These are phyloP conservation scores for Pogonomyrmex barbatus DNA, from an alignment of 1,140 invertebrate species.

Conservation along the genomic window DNA sequence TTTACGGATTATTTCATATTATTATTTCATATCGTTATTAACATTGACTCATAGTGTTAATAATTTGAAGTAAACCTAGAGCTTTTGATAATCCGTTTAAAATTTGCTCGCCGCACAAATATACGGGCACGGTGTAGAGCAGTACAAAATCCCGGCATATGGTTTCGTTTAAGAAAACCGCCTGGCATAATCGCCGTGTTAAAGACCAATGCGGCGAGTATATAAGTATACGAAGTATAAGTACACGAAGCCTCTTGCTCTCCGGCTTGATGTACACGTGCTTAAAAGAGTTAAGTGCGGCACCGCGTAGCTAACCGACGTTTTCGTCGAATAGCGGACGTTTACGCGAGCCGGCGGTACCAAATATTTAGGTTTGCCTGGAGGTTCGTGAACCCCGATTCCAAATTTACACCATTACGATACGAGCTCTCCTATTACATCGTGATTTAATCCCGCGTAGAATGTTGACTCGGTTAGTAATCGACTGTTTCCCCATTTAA, in stretches of 20 bases:
- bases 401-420: slow-evolving; percentile 67
- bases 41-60: background rate
- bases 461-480: background rate
- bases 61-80: background rate
- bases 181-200: slow-evolving; percentile 4
- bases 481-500: background rate
- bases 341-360: slow-evolving; percentile 63
- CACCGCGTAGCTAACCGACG: slow-evolving; percentile 21
- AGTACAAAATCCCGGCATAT: slow-evolving; percentile 2
- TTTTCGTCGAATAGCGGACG: slow-evolving; percentile 67
- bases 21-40: background rate
- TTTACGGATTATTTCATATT: background rate
- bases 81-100: background rate
- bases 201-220: background rate
- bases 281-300: slow-evolving; percentile 44
- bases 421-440: slow-evolving; percentile 49
- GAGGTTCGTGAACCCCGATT: slow-evolving; percentile 75
- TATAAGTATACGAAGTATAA: slow-evolving; percentile 27
- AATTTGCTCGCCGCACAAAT: slow-evolving; percentile 2
- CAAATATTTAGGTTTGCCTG: slow-evolving; percentile 74
- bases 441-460: slow-evolving; percentile 18
- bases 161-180: slow-evolving; percentile 31
- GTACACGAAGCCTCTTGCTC: slow-evolving; percentile 14
- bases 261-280: slow-evolving; percentile 14
- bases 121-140: background rate